Evolutionary conservation across 2,888 invertebrate species (phyloP), one percentile per base, ranked within the genome.

Genomic region (Sclerodermus sp.): DNA sequence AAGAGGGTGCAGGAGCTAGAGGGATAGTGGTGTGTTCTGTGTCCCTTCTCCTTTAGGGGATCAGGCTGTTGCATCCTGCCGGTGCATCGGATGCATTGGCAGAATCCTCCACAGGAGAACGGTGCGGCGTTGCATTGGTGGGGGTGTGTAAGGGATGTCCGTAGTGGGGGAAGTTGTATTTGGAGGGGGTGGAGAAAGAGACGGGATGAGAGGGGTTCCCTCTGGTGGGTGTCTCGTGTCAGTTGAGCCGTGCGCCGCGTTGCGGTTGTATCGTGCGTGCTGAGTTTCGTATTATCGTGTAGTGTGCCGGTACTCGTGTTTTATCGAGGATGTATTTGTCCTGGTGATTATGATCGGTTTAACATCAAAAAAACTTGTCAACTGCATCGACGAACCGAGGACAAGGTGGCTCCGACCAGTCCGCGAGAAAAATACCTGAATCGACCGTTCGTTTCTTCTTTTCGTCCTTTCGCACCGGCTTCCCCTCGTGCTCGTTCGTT

Each of bases 201-300:
- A 43, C 46, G 52, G 49, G 43, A 42, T 43, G 57, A 51, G 37
- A 45, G 65, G 54, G 48, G 70, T 70, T 71, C 70, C 70, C 69
- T 72, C 71, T 68, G 57, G 66, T 64, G 65, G 54, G 49, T 55
- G 56, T 50, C 65, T 63, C 57, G 60, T 55, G 63, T 66, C 73
- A 75, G 75, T 75, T 66, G 70, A 68, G 70, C 73, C 73, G 72
- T 66, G 73, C 64, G 71, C 69, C 68, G 75, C 73, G 66, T 71
- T 67, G 70, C 65, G 71, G 66, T 69, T 60, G 65, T 64, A 60
- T 66, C 60, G 64, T 55, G 47, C 23, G 23, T 58, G 57, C 42
- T 42, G 53, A 48, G 60, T 56, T 30, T 50, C 50, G 55, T 52
- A 58, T 49, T 23, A 3, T 46, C 57, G 49, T 43, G 23, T 45